These are phyloP conservation scores for Eupeodes luniger DNA, from an alignment of 2,888 invertebrate species.

Conservation along the genomic window DNA sequence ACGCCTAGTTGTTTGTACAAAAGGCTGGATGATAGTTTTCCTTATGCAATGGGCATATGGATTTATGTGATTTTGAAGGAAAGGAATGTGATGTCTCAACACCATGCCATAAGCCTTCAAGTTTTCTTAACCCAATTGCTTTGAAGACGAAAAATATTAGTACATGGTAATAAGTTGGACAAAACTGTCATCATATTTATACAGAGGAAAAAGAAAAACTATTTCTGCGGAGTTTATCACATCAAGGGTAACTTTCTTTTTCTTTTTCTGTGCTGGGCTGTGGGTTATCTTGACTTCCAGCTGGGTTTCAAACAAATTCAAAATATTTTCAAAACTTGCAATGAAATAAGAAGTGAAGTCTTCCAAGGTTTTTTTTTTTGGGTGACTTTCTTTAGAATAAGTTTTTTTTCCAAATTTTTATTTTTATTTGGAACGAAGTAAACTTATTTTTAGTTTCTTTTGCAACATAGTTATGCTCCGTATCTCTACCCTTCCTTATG, in stretches of 20 bases:
- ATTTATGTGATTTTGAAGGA: constrained; percentile 39
- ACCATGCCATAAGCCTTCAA: constrained; percentile 28
- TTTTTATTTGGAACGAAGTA: constrained; percentile 3
- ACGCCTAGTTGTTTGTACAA: constrained; percentile 23
- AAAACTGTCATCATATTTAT: constrained; percentile 65
- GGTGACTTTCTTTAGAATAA: constrained; percentile 24
- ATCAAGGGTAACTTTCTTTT: constrained; percentile 38
- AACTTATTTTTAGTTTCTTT: neutral
- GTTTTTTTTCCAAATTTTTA: neutral
- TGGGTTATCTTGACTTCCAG: constrained; percentile 64
- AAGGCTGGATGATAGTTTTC: constrained; percentile 28
- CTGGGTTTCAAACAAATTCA: constrained; percentile 55
- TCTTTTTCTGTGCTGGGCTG: neutral
- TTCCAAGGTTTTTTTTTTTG: neutral
- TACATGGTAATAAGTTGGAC: constrained; percentile 22
- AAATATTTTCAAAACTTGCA: constrained; percentile 59
- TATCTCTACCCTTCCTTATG: neutral
- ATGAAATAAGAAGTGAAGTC: constrained; percentile 24
- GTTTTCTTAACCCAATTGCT: constrained; percentile 70
- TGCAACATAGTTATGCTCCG: neutral
- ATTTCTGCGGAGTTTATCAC: constrained; percentile 49
- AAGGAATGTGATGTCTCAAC: constrained; percentile 62
- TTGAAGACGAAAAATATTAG: neutral
- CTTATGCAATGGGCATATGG: constrained; percentile 24
- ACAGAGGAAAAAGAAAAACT: constrained; percentile 34